Evolutionary conservation across 2,113 vertebrate genomes (phyloP), one percentile per base, ranked within the genome.

Genomic region (Ursus arctos): DNA sequence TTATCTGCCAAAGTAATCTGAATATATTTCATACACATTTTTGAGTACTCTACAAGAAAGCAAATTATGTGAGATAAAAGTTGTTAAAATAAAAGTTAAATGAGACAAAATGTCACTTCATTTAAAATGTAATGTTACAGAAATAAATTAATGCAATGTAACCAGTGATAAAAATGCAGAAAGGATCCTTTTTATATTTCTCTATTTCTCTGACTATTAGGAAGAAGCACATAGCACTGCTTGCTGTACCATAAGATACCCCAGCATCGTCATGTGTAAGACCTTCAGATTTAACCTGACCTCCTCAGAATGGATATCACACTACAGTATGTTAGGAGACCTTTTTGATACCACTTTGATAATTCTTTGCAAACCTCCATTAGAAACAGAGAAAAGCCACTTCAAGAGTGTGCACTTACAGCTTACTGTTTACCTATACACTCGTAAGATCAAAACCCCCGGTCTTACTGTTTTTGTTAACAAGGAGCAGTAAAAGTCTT

Each of bases 401-500:
- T 99, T 99, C 98, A 98, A 98, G 98, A 98, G 98, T 99, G 98
- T 98, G 98, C 98, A 98, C 98, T 99, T 98, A 98, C 95, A 99
- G 98, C 98, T 99, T 98, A 98, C 99, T 99, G 99, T 99, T 99
- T 99, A 99, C 99, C 99, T 99, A 98, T 98, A 98, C 98, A 99
- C 98, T 99, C 98, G 63, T 98, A 98, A 99, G 98, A 99, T 99
- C 99, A 99, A 99, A 99, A 99, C 98, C 98, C 98, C 96, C 98
- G 99, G 98, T 99, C 98, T 99, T 98, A 98, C 99, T 98, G 99
- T 99, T 99, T 99, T 99, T 98, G 99, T 99, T 99, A 99, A 99
- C 99, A 99, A 99, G 99, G 99, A 99, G 99, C 99, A 99, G 99
- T 99, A 97, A 98, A 99, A 99, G 99, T 99, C 98, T 99, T 99